These are phyloP conservation scores for Poeciliopsis paucimaculata DNA, from an alignment of 2,797 vertebrate species.

Conservation along the genomic window DNA sequence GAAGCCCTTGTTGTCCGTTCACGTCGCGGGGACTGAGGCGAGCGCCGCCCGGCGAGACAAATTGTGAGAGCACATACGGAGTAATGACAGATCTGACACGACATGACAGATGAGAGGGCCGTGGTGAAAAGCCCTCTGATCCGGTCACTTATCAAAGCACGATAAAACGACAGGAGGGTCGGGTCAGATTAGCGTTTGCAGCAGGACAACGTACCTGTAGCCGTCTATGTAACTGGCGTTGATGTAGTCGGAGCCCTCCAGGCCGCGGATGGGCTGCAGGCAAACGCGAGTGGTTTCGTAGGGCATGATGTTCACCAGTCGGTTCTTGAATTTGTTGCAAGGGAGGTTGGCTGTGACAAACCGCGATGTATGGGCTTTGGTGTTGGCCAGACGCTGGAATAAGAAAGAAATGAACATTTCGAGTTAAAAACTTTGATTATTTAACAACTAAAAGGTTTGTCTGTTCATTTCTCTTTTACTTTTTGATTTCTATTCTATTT, in stretches of 20 bases:
- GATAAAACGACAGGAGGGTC: constrained; percentile 49
- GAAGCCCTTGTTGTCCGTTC: constrained; percentile 26
- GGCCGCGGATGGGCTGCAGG: constrained; percentile 96
- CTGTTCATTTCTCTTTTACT: background rate
- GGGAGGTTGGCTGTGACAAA: constrained; percentile 98
- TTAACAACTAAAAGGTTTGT: constrained; percentile 6
- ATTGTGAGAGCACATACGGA: constrained; percentile 38
- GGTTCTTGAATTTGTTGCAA: constrained; percentile 99
- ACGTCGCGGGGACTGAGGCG: constrained; percentile 7
- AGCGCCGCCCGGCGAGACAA: constrained; percentile 25
- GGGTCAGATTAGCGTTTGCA: constrained; percentile 59
- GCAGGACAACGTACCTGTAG: constrained; percentile 84
- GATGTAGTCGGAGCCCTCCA: constrained; percentile 97
- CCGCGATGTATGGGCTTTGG: constrained; percentile 96
- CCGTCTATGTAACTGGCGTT: constrained; percentile 96
- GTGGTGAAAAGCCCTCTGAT: constrained; percentile 63
- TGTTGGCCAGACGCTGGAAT: constrained; percentile 92
- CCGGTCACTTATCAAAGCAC: constrained; percentile 60
- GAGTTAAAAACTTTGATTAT: background rate
- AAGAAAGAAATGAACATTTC: constrained; percentile 5
- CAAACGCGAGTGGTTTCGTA: constrained; percentile 96
- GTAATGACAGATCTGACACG: constrained; percentile 63
- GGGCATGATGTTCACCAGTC: constrained; percentile 98
- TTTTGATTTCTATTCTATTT: background rate
- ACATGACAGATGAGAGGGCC: constrained; percentile 63